Evolutionary conservation across 2,797 vertebrate species (phyloP).

Genomic region (Chiroxiphia lanceolata): DNA sequence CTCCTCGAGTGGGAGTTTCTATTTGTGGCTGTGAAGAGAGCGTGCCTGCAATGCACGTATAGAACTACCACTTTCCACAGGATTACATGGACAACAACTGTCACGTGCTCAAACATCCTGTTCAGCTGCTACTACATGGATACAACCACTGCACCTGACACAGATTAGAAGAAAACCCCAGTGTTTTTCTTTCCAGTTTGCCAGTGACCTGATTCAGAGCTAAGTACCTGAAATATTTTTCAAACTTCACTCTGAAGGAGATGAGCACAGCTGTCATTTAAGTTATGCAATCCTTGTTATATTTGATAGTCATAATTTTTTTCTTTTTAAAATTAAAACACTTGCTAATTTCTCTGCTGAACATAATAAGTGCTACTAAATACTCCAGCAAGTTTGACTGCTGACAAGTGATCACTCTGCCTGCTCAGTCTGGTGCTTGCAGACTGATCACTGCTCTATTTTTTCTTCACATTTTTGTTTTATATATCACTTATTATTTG

Average conservation of each 20-base stretch:
- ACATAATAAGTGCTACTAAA: neutral
- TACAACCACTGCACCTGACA: neutral
- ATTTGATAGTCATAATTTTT: neutral
- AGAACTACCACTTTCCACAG: neutral
- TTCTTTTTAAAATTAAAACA: neutral
- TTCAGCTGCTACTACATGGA: neutral
- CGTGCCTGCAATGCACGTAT: accelerated
- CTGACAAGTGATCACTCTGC: neutral
- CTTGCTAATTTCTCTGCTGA: neutral
- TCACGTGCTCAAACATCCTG: neutral
- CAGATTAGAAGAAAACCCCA: neutral
- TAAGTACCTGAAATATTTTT: neutral
- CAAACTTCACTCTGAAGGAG: neutral
- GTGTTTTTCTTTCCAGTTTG: neutral
- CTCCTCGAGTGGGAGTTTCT: neutral
- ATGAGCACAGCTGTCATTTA: neutral
- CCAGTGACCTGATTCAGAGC: neutral
- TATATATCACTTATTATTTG: neutral
- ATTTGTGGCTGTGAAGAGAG: neutral
- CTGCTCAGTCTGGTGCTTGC: neutral
- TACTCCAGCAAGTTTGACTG: neutral
- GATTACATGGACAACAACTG: neutral
- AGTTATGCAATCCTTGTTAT: neutral
- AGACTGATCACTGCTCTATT: neutral
- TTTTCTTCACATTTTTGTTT: neutral